Evolutionary conservation across 64 coral and sea anemone genomes (phyloP).

Genomic region (Actinia tenebrosa): DNA sequence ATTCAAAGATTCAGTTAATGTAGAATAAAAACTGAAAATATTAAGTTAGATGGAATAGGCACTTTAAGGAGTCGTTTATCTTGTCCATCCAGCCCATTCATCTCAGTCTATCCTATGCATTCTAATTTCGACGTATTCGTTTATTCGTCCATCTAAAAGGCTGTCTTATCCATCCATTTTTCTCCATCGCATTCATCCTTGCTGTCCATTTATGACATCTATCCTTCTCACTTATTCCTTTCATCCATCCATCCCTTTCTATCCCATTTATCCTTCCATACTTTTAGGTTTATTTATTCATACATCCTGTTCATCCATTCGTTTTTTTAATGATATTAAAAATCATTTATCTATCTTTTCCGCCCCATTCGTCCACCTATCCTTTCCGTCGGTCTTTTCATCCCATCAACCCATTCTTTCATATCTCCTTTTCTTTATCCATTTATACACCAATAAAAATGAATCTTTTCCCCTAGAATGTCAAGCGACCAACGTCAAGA

Average conservation of each 20-base stretch:
- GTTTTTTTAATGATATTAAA: neutral
- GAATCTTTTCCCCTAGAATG: neutral
- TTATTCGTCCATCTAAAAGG: neutral
- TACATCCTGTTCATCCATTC: neutral
- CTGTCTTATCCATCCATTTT: neutral
- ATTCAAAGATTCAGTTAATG: no score
- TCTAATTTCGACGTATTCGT: neutral
- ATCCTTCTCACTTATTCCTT: no score
- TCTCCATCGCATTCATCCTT: neutral
- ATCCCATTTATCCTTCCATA: neutral
- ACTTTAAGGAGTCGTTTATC: no score
- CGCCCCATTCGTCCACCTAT: neutral
- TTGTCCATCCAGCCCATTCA: neutral
- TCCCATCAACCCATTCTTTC: neutral
- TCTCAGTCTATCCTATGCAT: neutral
- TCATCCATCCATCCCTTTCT: neutral
- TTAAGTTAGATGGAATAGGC: no score
- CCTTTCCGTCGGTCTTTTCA: neutral
- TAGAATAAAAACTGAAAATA: no score
- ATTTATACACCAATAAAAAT: neutral
- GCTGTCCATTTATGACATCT: no score
- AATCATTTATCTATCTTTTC: neutral
- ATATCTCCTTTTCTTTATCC: neutral
- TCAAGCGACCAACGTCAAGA: neutral
- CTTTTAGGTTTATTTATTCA: neutral